These are phyloP conservation scores for Drosophila nigromelanica DNA, from an alignment of 1,140 invertebrate genomes.

Conservation along the genomic window DNA sequence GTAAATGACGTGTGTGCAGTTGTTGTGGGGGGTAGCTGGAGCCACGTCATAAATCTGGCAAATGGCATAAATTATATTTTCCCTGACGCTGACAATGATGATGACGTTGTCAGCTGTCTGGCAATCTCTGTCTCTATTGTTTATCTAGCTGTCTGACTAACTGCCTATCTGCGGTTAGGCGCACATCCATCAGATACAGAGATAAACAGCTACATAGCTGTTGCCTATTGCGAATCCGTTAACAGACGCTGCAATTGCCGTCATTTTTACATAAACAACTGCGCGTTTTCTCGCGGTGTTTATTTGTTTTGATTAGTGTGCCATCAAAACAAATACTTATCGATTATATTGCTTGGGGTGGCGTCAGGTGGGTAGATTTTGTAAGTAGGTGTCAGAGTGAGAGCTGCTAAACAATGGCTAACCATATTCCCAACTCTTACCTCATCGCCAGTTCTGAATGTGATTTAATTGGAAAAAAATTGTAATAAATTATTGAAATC, in stretches of 20 bases:
- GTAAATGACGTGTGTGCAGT: conserved; percentile 14
- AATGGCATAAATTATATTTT: conserved; percentile 29
- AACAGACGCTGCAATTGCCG: conserved; percentile 43
- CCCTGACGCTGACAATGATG: conserved; percentile 18
- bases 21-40: not conserved
- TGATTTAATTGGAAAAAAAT: not conserved
- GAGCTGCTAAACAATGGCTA: conserved; percentile 10
- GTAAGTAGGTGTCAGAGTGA: not conserved
- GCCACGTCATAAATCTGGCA: conserved; percentile 21
- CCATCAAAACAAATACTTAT: conserved; percentile 32
- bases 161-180: conserved; percentile 15
- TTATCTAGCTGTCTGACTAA: conserved; percentile 32
- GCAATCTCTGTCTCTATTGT: conserved; percentile 37
- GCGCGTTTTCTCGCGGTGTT: conserved; percentile 30
- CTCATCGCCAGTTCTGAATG: conserved; percentile 3
- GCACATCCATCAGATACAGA: conserved; percentile 45
- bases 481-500: too few relatives aligned
- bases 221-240: conserved; percentile 20
- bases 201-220: not conserved
- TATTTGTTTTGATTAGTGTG: conserved; percentile 32
- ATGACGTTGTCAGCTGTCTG: conserved; percentile 58
- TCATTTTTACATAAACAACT: conserved; percentile 47
- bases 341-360: conserved; percentile 6
- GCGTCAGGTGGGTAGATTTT: not conserved
- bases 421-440: not conserved